Conservation (phyloP, 2,888 invertebrate species). For the Agrotis exclamationis region DNA sequence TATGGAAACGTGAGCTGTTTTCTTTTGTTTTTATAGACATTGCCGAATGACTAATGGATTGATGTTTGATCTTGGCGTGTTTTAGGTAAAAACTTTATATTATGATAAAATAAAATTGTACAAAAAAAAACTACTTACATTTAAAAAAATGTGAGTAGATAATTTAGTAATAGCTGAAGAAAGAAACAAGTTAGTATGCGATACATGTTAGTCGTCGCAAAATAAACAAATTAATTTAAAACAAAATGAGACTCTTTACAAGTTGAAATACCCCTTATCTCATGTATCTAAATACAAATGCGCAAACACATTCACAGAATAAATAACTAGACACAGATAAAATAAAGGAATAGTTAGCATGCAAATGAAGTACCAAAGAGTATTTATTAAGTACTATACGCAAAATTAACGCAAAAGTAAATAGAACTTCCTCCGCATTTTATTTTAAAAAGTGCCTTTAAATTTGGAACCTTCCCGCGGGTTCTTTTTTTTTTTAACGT, state of each 20-base stretch:
- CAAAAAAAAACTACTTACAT: no score
- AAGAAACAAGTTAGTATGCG: no score
- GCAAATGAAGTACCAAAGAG: conserved; percentile 54
- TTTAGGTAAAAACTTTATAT: no score
- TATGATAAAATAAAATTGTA: no score
- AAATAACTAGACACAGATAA: conserved; percentile 42
- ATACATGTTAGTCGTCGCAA: background rate
- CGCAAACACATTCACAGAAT: conserved; percentile 33
- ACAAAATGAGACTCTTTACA: conserved; percentile 17
- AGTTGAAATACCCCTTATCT: conserved; percentile 18
- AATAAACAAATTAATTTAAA: background rate
- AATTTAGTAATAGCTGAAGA: background rate
- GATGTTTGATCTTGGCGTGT: conserved; percentile 18
- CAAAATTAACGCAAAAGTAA: conserved; percentile 49
- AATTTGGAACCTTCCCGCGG: conserved; percentile 17
- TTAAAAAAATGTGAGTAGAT: no score
- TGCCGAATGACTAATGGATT: conserved; percentile 20
- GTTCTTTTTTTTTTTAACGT: conserved; percentile 26
- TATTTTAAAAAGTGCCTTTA: conserved; percentile 37
- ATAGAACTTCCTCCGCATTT: conserved; percentile 40
- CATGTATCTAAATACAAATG: conserved; percentile 13
- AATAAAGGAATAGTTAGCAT: conserved; percentile 53
- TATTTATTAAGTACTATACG: conserved; percentile 49
- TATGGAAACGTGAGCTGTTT: conserved; percentile 34
- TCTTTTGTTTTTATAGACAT: conserved; percentile 34